A percentile compares a stretch with the other conserved stretches of the same genome.
phyloP scores from a whole-genome alignment of 2,888 invertebrate species.

The Cantharis rufa region DNA sequence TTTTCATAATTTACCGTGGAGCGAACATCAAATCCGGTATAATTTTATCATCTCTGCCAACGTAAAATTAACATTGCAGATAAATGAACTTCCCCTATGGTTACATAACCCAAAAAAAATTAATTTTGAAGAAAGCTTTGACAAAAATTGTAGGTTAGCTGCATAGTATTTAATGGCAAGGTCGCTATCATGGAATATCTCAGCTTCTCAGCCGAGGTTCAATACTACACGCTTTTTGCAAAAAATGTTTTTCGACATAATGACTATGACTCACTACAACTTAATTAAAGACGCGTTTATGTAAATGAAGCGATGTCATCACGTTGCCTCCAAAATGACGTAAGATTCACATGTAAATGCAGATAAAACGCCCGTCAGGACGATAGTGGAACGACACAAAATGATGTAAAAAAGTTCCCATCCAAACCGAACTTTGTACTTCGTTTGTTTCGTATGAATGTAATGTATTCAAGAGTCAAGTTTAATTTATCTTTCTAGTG shows the following conservation, averaged over 20 bases:
- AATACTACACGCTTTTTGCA: background rate
- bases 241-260: background rate
- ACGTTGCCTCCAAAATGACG: background rate
- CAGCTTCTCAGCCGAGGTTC: background rate
- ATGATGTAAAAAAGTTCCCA: background rate
- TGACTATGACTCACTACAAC: background rate
- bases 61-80: background rate
- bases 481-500: background rate
- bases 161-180: too few relatives aligned
- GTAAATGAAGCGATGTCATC: background rate
- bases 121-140: background rate
- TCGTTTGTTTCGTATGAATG: background rate
- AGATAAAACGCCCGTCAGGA: background rate
- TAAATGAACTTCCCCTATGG: background rate
- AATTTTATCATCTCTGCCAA: background rate
- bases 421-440: background rate
- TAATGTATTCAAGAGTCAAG: background rate
- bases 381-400: background rate
- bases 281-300: background rate
- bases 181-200: background rate
- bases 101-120: background rate
- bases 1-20: background rate
- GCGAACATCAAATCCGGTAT: background rate
- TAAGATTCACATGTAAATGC: background rate
- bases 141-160: background rate